Evolutionary conservation across 64 coral and sea anemone genomes (phyloP), one percentile per base, ranked within the genome.

Genomic region (Porites lutea): DNA sequence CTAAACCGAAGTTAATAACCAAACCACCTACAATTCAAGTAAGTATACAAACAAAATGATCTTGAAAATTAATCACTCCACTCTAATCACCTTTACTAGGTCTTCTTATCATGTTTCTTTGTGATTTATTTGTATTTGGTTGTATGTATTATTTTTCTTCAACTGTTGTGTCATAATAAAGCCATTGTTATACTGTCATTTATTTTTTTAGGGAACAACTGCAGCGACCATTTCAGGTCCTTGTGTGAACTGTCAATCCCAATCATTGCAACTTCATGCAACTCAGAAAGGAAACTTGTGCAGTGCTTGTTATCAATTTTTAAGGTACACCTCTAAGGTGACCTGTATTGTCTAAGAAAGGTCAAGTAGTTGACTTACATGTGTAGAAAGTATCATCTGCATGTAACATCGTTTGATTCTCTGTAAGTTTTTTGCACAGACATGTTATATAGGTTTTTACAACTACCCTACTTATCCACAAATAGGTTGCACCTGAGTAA

Each of bases 231-330:
- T 90, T 9, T 13, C 94, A 47, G 89, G 60, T 43, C 58, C 91
- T 82, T 98, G 97, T 93, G 37, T 54, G 52, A 96, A 96, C 22
- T 82, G 83, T 13, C 91, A 86, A 11, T 75, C 71, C 18, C 77
- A 95, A 71, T 87, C 61, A 6, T 75, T 61, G 47, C 97, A 96
- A 60, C 68, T 98, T 63, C 93, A 98, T 59, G 69, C 87, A 13
- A 98, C 97, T 9, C 88, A 94, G 20, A 98, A 91, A 83, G 97
- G 97, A 45, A 87, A 86, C 11, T 69, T 98, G 58, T 98, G 97
- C 52, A 92, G 87, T 85, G 88, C 97, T 18, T 98, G 97, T 72
- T 96, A 98, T 77, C 97, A 98, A 14, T 96, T 91, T 66, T 96
- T 92, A 92, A 98, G 90, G 97, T 98, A 37, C 27, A 37, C 27